Evolutionary conservation across 2,797 vertebrate species (phyloP), one percentile per base, ranked within the genome.

Genomic region (Melanotaenia pygmaea): DNA sequence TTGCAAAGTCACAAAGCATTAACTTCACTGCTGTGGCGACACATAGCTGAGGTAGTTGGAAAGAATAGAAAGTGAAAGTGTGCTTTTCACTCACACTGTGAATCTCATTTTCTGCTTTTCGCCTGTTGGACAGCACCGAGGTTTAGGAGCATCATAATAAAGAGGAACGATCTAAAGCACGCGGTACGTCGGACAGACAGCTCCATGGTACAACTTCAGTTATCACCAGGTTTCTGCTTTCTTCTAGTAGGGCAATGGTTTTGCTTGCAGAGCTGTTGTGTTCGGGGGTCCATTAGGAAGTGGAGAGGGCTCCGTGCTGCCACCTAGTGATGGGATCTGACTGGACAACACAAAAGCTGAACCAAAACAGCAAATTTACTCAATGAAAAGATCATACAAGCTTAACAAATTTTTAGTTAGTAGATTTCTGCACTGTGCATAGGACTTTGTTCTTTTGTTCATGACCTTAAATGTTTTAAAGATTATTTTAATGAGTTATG

Each of bases 401-500:
- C 34, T 72, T 64, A 72, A 62, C 62, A 85, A 67, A 70, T 65
- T 89, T 89, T 89, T 86, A 88, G 86, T 90, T 85, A 86, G 80
- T 93, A 91, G 90, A 83, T 91, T 89, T 51, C 94, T 93, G 90
- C 93, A 94, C 93, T 95, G 92, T 89, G 82, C 90, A 87, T 87
- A 84, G 74, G 30, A 79, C 50, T 14, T 16, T 43, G 40, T 43
- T 81, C 81, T 89, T 38, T 87, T 81, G 67, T 86, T 77, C 77
- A 78, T 87, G 75, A 76, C 62, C 88, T 91, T 79, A 81, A 84
- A 83, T 84, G 92, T 88, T 92, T 88, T 84, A 94, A 92, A 94
- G 92, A 89, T 93, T 93, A 72, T 92, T 95, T 95, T 94, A 95
- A 93, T 89, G 67, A 91, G 79, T 86, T 81, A 93, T 90, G 82